Evolutionary conservation across 2,113 vertebrate species (phyloP), one percentile per base, ranked within the genome.

Genomic region (Pungitius pungitius): DNA sequence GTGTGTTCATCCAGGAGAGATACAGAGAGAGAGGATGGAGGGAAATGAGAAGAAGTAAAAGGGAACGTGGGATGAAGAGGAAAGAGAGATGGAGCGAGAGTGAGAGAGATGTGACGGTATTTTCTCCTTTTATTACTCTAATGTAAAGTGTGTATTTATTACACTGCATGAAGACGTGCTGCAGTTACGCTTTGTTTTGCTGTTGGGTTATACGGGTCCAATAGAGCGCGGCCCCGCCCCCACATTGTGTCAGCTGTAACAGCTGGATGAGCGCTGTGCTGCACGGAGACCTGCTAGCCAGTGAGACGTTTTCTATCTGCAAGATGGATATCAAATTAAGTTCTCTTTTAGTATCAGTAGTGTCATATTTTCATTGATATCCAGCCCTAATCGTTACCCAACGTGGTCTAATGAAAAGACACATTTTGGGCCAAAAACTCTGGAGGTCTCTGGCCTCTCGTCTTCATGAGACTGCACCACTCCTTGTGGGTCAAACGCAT

Each of bases 1-100:
- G 82, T 78, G 84, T 83, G 83, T 91, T 82, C 73, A 76, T 64
- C 61, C 76, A 51, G 57, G 57, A 59, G 58, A 70, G 40, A 71
- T 27, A 70, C 9, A 58, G 42, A 61, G 14, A 72, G 39, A 52
- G 54, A 58, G 49, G 20, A 51, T 55, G 52, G n/a, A 58, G 39
- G 60, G 60, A 81, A 81, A 78, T 68, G 69, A 73, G 55, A 77
- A 49, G 57, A 83, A 82, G 67, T 37, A 5, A 56, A 3, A 66
- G 26, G 74, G 87, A 78, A 82, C 2, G 75, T 69, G 49, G 67
- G 66, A 8, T 40, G 69, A 3, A 33, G 37, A 43, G 62, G 27
- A 59, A 15, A 58, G 65, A 45, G 27, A 18, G 20, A 62, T 3
- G 39, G 35, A n/a, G 45, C 8, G 45, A 20, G 42, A 43, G 42